Percentiles rank a stretch among this genome's conserved stretches.
These are phyloP conservation scores for Porphyrio hochstetteri DNA, from an alignment of 2,113 vertebrate genomes.

Conservation along the genomic window DNA sequence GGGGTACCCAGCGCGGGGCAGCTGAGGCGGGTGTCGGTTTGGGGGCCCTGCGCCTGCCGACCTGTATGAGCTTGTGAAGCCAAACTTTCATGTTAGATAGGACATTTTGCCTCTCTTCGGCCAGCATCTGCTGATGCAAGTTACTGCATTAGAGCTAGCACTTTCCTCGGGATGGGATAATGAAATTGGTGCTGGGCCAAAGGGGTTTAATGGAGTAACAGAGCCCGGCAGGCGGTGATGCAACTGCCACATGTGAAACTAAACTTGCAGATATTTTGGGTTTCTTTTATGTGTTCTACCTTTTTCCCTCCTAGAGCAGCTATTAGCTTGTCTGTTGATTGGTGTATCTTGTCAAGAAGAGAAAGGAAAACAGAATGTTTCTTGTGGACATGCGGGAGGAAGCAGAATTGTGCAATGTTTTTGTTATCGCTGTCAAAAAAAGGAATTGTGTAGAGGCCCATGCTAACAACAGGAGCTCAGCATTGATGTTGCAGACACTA, in stretches of 20 bases:
- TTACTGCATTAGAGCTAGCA: background rate
- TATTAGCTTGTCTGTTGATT: background rate
- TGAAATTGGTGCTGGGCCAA: background rate
- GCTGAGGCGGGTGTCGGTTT: background rate
- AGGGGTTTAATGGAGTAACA: background rate
- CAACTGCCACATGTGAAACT: background rate
- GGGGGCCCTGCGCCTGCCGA: background rate
- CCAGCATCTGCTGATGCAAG: background rate
- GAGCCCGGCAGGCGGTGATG: background rate
- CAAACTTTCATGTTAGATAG: fast-evolving
- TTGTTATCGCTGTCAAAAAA: background rate
- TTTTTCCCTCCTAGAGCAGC: background rate
- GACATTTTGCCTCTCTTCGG: background rate
- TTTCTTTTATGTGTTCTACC: background rate
- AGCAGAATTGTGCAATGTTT: background rate
- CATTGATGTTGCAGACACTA: background rate
- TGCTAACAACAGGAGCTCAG: background rate
- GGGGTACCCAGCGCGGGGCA: background rate
- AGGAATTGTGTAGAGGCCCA: background rate
- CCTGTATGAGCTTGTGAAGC: background rate
- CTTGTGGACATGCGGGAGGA: background rate
- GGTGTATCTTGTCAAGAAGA: background rate
- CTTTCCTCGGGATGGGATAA: background rate
- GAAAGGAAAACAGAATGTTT: background rate
- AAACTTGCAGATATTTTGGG: background rate